phyloP scores from a whole-genome alignment of 2,113 vertebrate species.

The Oncorhynchus clarkii region DNA sequence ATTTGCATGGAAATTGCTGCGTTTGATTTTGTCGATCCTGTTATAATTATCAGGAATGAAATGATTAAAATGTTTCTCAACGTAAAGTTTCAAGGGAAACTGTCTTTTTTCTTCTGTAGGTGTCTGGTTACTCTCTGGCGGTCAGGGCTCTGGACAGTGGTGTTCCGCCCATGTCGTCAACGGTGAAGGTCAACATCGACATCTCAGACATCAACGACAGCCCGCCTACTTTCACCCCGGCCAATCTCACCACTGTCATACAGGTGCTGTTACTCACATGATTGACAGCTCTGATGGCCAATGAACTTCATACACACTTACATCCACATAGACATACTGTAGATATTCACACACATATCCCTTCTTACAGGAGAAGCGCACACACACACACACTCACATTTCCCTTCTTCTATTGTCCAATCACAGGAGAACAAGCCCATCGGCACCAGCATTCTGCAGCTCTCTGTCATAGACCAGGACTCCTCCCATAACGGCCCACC shows the following conservation, averaged over 20 bases:
- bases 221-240: slow-evolving; percentile 86
- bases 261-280: slow-evolving; percentile 73
- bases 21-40: slow-evolving; percentile 10
- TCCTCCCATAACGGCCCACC: slow-evolving; percentile 94
- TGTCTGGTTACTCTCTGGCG: slow-evolving; percentile 86
- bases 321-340: background rate
- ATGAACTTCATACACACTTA: background rate
- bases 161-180: slow-evolving; percentile 84
- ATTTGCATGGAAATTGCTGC: slow-evolving; percentile 14
- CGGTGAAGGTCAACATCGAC: slow-evolving; percentile 87
- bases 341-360: background rate
- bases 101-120: slow-evolving; percentile 64
- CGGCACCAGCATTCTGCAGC: slow-evolving; percentile 91
- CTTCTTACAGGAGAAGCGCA: background rate
- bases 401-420: background rate
- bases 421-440: slow-evolving; percentile 89
- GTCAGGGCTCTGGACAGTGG: slow-evolving; percentile 88
- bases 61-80: background rate
- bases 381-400: background rate
- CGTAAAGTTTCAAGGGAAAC: background rate
- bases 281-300: background rate
- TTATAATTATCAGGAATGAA: slow-evolving; percentile 3
- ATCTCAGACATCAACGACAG: slow-evolving; percentile 97
- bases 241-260: slow-evolving; percentile 91
- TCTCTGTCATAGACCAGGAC: slow-evolving; percentile 91